Base-by-base conservation (phyloP, 2,888 invertebrate genomes). In the Sycophila texana region DNA sequence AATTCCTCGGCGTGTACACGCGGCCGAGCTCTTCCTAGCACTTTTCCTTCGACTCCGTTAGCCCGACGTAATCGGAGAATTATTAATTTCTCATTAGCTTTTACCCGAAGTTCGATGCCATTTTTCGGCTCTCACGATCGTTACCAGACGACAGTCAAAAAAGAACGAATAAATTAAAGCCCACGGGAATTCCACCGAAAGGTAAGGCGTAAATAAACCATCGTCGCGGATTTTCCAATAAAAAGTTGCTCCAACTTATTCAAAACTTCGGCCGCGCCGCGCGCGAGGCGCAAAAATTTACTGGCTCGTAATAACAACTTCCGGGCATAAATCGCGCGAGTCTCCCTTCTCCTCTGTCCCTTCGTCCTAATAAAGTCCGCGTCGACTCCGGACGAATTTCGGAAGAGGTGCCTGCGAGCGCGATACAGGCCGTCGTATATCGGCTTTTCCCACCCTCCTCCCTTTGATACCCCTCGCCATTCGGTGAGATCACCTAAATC, bases 341-440 rank as follows among this genome's bases (percentile, higher is more conserved):
- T 30, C 30, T 39, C 51, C 63, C 39, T 51, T 67, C 79, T 65
- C 71, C 7, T 26, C 51, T 55, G 60, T 60, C 39, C 60, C 63
- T 76, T 63, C 68, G 77, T 79, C 81, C 83, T 83, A 85, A 87
- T 87, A 86, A 86, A 87, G 86, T 85, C 83, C 39, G 84, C 83
- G 84, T 87, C 86, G 85, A 83, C 84, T 86, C 80, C 83, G 84
- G 85, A 82, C 85, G 86, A 87, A 87, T 87, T 87, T 86, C 85
- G 84, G 85, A 86, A 84, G 84, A 84, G 82, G 80, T 83, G 81
- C 79, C 78, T 83, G 82, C 84, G 79, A 82, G 81, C 80, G 79
- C 81, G 10, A 10, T 68, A 78, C 81, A 80, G 83, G 77, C 77
- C 72, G 83, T 83, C 85, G 83, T 86, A 84, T 83, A 84, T 83